Conservation (phyloP, 2,113 vertebrate genomes). For the Scartelaos histophorus region DNA sequence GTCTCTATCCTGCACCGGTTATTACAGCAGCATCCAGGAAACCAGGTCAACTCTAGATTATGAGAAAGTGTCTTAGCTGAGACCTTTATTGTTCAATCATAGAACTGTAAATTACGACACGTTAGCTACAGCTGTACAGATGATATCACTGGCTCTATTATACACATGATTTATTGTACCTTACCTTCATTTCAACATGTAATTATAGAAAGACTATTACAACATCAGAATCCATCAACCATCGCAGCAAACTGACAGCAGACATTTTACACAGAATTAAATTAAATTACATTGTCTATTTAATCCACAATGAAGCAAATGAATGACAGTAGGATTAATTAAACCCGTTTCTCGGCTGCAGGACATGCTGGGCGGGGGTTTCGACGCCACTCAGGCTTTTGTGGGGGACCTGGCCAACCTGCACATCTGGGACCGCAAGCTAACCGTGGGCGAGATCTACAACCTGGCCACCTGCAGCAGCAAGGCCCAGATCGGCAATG, state of each 20-base stretch:
- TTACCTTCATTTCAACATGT: neutral
- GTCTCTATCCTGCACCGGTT: too few relatives aligned
- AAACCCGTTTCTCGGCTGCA: constrained; percentile 59
- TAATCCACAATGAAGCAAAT: constrained; percentile 16
- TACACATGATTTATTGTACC: constrained; percentile 6
- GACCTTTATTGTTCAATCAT: too few relatives aligned
- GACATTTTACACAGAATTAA: neutral
- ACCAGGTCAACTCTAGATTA: too few relatives aligned
- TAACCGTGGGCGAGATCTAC: constrained; percentile 91
- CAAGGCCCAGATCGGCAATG: constrained; percentile 90
- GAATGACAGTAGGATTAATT: constrained; percentile 26
- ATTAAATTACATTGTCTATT: constrained; percentile 1
- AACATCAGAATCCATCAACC: constrained; percentile 22
- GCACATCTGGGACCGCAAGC: constrained; percentile 96
- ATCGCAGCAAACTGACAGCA: constrained; percentile 11
- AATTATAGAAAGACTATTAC: constrained; percentile 16
- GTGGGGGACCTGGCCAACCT: constrained; percentile 95
- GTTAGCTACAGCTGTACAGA: neutral
- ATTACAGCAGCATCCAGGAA: too few relatives aligned
- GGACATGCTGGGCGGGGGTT: constrained; percentile 95
- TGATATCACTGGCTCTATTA: neutral
- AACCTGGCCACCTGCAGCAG: constrained; percentile 94
- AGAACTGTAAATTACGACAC: neutral
- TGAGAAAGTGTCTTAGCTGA: too few relatives aligned
- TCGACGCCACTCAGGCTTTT: constrained; percentile 97